Evolutionary conservation across 64 coral and sea anemone genomes (phyloP).

Genomic region (Porites australiensis): DNA sequence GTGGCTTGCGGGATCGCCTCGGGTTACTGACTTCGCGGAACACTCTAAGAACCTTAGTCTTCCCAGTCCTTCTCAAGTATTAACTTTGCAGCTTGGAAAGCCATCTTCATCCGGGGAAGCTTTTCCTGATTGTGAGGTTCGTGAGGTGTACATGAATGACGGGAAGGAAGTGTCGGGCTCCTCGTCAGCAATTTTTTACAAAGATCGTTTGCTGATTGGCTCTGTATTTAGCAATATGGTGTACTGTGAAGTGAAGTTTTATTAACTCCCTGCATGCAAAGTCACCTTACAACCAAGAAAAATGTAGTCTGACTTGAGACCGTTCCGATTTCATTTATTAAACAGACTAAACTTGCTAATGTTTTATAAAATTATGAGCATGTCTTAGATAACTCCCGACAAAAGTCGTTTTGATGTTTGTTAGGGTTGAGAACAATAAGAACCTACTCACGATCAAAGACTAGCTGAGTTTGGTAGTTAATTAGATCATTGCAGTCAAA

Average conservation of each 20-base stretch:
- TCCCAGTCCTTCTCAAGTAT: slow-evolving; percentile 64
- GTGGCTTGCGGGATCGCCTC: slow-evolving; percentile 57
- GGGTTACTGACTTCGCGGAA: slow-evolving; percentile 32
- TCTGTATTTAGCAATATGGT: slow-evolving; percentile 68
- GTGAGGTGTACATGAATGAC: slow-evolving; percentile 79
- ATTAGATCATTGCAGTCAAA: too few species aligned
- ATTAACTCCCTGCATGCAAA: background rate
- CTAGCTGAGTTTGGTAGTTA: too few species aligned
- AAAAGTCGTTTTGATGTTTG: too few species aligned
- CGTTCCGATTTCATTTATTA: too few species aligned
- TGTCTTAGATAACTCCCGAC: too few species aligned
- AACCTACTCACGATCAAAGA: too few species aligned
- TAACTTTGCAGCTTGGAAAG: slow-evolving; percentile 56
- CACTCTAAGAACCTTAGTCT: slow-evolving; percentile 65
- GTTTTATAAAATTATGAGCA: too few species aligned
- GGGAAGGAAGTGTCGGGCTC: slow-evolving; percentile 53
- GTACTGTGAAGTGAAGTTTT: slow-evolving; percentile 68
- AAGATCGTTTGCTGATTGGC: slow-evolving; percentile 76
- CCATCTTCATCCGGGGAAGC: slow-evolving; percentile 26
- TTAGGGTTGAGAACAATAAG: too few species aligned
- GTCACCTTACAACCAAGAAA: background rate
- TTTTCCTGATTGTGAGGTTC: slow-evolving; percentile 67
- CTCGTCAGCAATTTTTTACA: slow-evolving; percentile 47
- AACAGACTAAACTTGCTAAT: too few species aligned
- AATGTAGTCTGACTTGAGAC: too few species aligned